Evolutionary conservation across 2,113 vertebrate genomes (phyloP).

Genomic region (Erinaceus europaeus): DNA sequence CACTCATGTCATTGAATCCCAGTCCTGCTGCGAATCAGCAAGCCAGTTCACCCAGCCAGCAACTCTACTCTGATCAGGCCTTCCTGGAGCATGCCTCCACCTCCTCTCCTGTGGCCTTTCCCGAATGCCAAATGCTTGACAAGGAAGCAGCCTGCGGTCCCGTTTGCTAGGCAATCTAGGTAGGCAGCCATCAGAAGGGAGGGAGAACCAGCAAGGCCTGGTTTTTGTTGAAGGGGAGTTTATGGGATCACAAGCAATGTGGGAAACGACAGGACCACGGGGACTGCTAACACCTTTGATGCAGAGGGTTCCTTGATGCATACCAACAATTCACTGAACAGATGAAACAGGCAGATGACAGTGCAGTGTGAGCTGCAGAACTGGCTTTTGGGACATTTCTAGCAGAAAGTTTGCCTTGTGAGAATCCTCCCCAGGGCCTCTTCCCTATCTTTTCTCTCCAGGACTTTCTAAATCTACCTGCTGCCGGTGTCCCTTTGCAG

Average conservation of each 20-base stretch:
- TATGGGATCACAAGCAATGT: not conserved
- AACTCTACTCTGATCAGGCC: not conserved
- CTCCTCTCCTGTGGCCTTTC: no score
- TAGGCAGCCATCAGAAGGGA: not conserved
- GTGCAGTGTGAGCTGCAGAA: not conserved
- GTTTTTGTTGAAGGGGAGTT: conserved; percentile 9
- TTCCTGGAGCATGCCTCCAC: not conserved
- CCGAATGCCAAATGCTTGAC: not conserved
- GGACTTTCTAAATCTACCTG: not conserved
- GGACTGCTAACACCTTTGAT: not conserved
- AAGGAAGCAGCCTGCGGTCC: not conserved
- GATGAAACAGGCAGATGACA: no score
- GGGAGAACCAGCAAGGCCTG: no score
- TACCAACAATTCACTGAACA: not conserved
- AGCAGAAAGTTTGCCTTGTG: not conserved
- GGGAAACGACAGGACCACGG: not conserved
- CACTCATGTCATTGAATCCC: conserved; percentile 22
- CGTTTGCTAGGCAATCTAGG: not conserved
- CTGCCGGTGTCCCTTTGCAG: not conserved
- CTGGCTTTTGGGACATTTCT: not conserved
- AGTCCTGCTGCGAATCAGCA: not conserved
- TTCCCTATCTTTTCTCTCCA: not conserved
- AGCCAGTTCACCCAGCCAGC: not conserved
- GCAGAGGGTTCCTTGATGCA: conserved; percentile 10
- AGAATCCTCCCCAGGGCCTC: not conserved